phyloP scores from a whole-genome alignment of 2,113 vertebrate genomes.

The Ursus arctos region DNA sequence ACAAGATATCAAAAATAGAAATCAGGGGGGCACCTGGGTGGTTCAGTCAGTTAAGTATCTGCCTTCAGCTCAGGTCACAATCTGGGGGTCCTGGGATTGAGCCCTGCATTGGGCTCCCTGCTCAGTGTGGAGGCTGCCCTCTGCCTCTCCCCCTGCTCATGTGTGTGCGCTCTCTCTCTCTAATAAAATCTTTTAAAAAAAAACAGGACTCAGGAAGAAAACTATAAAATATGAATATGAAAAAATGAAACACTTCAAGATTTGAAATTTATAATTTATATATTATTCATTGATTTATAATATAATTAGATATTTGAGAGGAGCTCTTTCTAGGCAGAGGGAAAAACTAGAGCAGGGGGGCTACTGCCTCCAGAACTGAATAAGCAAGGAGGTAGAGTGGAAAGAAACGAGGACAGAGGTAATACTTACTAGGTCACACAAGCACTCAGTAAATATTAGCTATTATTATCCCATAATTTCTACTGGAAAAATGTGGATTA shows the following conservation, averaged over 20 bases:
- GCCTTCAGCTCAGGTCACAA: no score
- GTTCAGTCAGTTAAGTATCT: no score
- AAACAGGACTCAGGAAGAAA: neutral
- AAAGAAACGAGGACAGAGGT: neutral
- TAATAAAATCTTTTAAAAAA: neutral
- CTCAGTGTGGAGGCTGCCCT: neutral
- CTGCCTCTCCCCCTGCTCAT: neutral
- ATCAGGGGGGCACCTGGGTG: no score
- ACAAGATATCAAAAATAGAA: neutral
- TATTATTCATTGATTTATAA: neutral
- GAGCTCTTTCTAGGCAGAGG: neutral
- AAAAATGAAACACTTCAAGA: neutral
- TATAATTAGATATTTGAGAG: neutral
- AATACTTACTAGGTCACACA: neutral
- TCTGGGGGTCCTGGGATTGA: no score
- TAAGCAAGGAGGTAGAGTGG: neutral
- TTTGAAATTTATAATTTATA: slow-evolving; percentile 11
- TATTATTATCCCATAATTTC: neutral
- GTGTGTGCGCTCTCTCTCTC: neutral
- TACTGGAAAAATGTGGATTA: neutral
- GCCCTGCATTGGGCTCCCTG: neutral
- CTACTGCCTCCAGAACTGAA: neutral
- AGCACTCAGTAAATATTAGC: no score
- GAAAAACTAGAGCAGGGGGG: neutral
- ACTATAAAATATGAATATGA: neutral